phyloP scores from a whole-genome alignment of 2,888 invertebrate species.

The Pristionchus entomophagus region DNA sequence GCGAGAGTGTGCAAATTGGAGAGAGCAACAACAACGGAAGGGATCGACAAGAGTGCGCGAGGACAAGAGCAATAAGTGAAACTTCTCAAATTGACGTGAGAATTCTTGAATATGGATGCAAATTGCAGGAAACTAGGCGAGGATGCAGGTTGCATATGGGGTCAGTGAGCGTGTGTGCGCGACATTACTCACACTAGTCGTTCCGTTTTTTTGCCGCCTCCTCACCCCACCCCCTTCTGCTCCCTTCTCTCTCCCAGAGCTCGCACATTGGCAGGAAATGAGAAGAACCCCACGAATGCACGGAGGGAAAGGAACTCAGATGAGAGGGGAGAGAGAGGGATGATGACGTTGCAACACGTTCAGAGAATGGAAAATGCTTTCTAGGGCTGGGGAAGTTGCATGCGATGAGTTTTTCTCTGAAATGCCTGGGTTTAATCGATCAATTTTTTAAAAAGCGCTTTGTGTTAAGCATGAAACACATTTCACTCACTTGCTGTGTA shows the following conservation, averaged over 20 bases:
- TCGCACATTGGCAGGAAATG: background rate
- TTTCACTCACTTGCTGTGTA: too few relatives aligned
- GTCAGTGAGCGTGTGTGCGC: too few relatives aligned
- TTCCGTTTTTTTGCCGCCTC: background rate
- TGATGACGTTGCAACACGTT: slow-evolving; percentile 6
- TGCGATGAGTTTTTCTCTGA: too few relatives aligned
- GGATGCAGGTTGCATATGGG: too few relatives aligned
- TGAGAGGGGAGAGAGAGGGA: background rate
- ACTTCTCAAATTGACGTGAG: background rate
- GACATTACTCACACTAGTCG: too few relatives aligned
- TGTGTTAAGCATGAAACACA: too few relatives aligned
- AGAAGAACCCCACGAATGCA: background rate
- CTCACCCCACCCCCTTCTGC: background rate
- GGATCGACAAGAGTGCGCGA: too few relatives aligned
- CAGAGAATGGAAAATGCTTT: background rate
- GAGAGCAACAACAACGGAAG: background rate
- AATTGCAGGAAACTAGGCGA: too few relatives aligned
- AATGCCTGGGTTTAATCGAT: too few relatives aligned
- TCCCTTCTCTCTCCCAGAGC: background rate
- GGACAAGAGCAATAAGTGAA: background rate
- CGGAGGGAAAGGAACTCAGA: background rate
- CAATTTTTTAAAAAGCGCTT: too few relatives aligned
- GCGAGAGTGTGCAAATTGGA: background rate
- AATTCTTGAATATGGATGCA: background rate
- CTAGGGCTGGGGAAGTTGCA: too few relatives aligned